phyloP scores from a whole-genome alignment of 2,888 invertebrate species.

The Xestia c-nigrum region DNA sequence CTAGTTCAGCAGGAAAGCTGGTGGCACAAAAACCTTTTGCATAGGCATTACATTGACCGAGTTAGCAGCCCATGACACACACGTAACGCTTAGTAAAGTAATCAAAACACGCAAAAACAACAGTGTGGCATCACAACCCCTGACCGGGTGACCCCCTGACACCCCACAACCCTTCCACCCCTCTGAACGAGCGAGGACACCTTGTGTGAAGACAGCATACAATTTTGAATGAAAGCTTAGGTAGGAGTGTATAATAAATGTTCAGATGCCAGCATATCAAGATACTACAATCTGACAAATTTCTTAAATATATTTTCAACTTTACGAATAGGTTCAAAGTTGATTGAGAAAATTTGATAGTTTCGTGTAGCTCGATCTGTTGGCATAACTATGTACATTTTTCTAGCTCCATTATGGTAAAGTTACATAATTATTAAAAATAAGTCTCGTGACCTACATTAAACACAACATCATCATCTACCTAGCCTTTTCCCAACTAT shows the following conservation, averaged over 20 bases:
- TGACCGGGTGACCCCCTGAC: constrained; percentile 38
- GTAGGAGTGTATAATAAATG: background rate
- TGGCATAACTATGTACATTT: too few relatives aligned
- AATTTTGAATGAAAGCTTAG: background rate
- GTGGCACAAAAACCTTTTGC: constrained; percentile 50
- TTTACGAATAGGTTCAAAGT: too few relatives aligned
- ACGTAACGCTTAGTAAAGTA: constrained; percentile 50
- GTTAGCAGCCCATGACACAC: constrained; percentile 53
- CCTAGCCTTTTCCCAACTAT: too few relatives aligned
- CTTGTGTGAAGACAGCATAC: constrained; percentile 13
- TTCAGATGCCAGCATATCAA: too few relatives aligned
- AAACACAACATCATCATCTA: too few relatives aligned
- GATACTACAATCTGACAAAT: too few relatives aligned
- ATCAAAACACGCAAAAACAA: constrained; percentile 66
- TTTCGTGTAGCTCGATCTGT: too few relatives aligned
- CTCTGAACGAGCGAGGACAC: constrained; percentile 22
- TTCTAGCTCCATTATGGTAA: too few relatives aligned
- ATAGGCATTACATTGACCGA: constrained; percentile 57
- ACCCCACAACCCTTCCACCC: constrained; percentile 36
- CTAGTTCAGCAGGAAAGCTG: constrained; percentile 41
- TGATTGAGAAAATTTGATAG: too few relatives aligned
- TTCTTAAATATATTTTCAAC: too few relatives aligned
- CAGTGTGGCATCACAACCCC: constrained; percentile 48
- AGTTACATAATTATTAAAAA: too few relatives aligned
- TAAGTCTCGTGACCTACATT: too few relatives aligned